These are phyloP conservation scores for Cremastinae sp. DNA, from an alignment of 2,888 invertebrate genomes.

Conservation along the genomic window DNA sequence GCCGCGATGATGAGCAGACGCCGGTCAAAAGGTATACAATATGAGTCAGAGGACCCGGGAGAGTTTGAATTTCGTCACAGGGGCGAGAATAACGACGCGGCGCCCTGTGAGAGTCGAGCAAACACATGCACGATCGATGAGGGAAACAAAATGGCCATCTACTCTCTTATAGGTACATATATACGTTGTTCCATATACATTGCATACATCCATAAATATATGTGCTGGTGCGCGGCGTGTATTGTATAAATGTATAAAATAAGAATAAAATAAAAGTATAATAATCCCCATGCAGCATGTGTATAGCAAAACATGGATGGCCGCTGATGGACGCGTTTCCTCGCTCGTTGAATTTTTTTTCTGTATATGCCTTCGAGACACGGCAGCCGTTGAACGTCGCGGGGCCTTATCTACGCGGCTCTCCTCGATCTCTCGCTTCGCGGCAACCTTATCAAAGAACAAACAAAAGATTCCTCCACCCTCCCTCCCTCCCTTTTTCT, in stretches of 20 bases:
- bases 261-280: too few species aligned
- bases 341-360: conserved; percentile 41
- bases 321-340: conserved; percentile 54
- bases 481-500: conserved; percentile 42
- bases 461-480: conserved; percentile 71
- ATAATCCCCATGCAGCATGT: too few species aligned
- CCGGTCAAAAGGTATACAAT: too few species aligned
- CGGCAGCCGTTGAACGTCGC: conserved; percentile 59
- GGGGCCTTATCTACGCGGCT: conserved; percentile 56
- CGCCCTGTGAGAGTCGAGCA: neutral
- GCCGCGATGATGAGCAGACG: too few species aligned
- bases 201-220: too few species aligned
- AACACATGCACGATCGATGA: neutral
- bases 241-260: too few species aligned
- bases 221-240: too few species aligned
- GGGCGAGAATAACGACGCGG: neutral
- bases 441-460: conserved; percentile 72
- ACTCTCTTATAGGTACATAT: conserved; percentile 41
- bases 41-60: conserved; percentile 1
- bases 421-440: conserved; percentile 62
- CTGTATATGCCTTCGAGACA: conserved; percentile 32
- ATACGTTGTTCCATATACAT: conserved; percentile 49
- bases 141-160: conserved; percentile 68
- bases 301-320: too few species aligned
- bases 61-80: conserved; percentile 23